Evolutionary conservation across 1,140 invertebrate species (phyloP).

Genomic region (Temnothorax longispinosus): DNA sequence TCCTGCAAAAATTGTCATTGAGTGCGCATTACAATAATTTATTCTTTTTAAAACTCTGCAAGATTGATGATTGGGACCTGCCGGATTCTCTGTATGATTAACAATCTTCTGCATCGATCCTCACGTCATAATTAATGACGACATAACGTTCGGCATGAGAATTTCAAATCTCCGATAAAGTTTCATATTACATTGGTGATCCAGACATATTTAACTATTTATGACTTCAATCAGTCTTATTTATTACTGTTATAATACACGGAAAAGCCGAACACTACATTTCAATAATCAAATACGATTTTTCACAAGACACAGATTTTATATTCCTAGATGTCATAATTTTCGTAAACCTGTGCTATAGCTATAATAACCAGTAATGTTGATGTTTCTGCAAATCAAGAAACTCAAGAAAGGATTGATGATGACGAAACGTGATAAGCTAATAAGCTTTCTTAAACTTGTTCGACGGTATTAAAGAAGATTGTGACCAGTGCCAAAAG

Average conservation of each 20-base stretch:
- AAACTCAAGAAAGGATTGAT: neutral
- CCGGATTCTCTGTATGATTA: neutral
- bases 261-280: neutral
- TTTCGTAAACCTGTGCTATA: neutral
- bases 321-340: neutral
- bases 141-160: neutral
- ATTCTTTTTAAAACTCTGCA: neutral
- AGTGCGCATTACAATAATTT: neutral
- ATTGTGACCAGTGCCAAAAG: constrained; percentile 39
- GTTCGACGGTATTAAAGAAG: neutral
- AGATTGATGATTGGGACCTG: neutral
- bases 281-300: neutral
- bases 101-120: neutral
- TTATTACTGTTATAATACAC: neutral
- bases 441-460: neutral
- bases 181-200: constrained; percentile 18
- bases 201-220: constrained; percentile 9
- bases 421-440: no score
- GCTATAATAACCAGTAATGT: neutral
- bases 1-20: neutral
- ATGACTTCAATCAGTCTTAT: neutral
- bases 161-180: neutral
- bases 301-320: neutral
- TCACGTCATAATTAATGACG: neutral
- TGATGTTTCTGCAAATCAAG: neutral